Conservation (phyloP, 2,888 invertebrate genomes). For the Deilephila elpenor region DNA sequence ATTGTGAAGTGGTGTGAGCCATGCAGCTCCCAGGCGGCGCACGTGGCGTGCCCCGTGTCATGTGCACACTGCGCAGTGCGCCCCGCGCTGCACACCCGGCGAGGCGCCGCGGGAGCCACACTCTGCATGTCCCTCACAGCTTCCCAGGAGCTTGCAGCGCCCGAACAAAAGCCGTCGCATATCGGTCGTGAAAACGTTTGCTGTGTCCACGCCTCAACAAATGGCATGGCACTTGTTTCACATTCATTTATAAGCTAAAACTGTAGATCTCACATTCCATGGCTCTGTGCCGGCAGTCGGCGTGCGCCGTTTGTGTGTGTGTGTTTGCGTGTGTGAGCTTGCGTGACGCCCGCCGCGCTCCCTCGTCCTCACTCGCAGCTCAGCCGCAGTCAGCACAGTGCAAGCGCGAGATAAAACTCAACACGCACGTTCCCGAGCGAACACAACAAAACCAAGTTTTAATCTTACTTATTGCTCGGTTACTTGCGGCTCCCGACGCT, state of each 20-base stretch:
- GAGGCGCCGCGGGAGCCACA: background rate
- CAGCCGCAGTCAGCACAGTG: background rate
- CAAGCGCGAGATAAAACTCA: background rate
- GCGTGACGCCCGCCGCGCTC: background rate
- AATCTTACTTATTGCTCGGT: too few relatives aligned
- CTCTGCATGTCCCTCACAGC: background rate
- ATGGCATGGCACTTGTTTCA: background rate
- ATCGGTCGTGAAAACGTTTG: too few relatives aligned
- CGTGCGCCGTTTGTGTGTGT: background rate
- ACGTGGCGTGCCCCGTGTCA: too few relatives aligned
- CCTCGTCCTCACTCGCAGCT: background rate
- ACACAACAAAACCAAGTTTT: too few relatives aligned
- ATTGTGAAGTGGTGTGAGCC: background rate
- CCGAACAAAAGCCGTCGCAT: too few relatives aligned
- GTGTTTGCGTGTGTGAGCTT: background rate
- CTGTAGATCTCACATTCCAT: conserved; percentile 6
- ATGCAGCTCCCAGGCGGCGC: background rate
- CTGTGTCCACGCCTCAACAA: background rate
- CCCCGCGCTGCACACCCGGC: background rate
- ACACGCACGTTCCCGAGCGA: background rate
- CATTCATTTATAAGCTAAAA: conserved; percentile 1
- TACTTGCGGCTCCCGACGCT: too few relatives aligned
- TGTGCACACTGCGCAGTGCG: too few relatives aligned
- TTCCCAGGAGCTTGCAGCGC: too few relatives aligned
- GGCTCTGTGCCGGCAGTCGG: conserved; percentile 1